phyloP scores from a whole-genome alignment of 2,113 vertebrate species.

The Hemiprocne comata region DNA sequence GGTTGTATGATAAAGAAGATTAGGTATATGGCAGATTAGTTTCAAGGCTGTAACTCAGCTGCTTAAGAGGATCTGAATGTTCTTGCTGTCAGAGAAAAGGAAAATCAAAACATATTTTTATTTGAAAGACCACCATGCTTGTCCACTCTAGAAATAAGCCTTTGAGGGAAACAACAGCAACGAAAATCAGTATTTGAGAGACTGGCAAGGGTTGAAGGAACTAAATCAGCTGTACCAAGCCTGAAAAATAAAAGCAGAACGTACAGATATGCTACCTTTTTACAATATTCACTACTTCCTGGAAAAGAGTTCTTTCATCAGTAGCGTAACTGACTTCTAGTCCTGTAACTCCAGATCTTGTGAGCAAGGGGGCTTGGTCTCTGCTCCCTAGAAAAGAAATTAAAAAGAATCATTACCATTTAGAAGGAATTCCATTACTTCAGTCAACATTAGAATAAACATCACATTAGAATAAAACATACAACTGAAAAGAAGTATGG shows the following conservation, averaged over 20 bases:
- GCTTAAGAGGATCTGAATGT: constrained; percentile 53
- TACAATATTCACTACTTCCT: constrained; percentile 87
- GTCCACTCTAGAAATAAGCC: constrained; percentile 66
- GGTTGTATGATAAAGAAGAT: not conserved
- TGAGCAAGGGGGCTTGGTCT: constrained; percentile 86
- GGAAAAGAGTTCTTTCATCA: constrained; percentile 93
- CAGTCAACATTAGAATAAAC: not conserved
- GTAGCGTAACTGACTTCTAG: constrained; percentile 89
- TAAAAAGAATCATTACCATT: constrained; percentile 51
- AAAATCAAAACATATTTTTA: constrained; percentile 54
- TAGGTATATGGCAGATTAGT: not conserved
- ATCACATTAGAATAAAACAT: constrained; percentile 31
- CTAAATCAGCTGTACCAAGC: constrained; percentile 57
- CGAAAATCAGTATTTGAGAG: constrained; percentile 14
- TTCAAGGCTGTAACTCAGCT: constrained; percentile 46
- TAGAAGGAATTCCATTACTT: constrained; percentile 21
- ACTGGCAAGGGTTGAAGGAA: constrained; percentile 50
- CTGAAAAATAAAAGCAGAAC: constrained; percentile 70
- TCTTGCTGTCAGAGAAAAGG: constrained; percentile 55
- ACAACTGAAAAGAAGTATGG: not conserved
- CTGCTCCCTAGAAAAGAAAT: constrained; percentile 80
- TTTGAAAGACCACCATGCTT: constrained; percentile 43
- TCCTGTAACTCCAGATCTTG: constrained; percentile 91
- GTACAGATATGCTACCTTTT: constrained; percentile 85
- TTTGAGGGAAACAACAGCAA: constrained; percentile 35